Evolutionary conservation across 2,113 vertebrate species (phyloP).

Genomic region (Coturnix japonica): DNA sequence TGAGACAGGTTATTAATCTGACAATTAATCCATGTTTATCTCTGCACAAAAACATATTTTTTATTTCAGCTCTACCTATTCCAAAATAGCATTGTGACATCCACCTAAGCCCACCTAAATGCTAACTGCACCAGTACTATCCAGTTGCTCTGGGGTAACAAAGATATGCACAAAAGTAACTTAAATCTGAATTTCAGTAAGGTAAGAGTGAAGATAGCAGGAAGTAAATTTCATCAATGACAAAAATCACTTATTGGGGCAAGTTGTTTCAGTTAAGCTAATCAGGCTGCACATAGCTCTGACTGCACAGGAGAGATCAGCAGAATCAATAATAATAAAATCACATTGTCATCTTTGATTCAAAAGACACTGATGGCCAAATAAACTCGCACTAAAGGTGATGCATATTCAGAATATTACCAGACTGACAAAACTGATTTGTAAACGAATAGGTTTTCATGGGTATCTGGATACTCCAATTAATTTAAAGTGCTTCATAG

Average conservation of each 20-base stretch:
- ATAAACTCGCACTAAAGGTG: background rate
- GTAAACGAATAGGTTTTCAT: background rate
- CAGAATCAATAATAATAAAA: background rate
- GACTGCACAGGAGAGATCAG: background rate
- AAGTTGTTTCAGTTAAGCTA: background rate
- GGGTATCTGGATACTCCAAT: background rate
- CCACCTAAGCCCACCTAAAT: background rate
- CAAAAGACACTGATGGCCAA: background rate
- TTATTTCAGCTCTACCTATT: background rate
- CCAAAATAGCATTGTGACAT: background rate
- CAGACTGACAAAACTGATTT: background rate
- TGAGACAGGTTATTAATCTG: background rate
- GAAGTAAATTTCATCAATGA: background rate
- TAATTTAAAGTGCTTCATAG: background rate
- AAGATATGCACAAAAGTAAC: background rate
- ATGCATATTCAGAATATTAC: background rate
- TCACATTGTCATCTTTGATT: background rate
- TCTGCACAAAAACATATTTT: background rate
- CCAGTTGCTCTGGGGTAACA: background rate
- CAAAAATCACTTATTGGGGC: background rate
- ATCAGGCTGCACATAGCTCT: background rate
- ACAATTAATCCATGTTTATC: conserved; percentile 22
- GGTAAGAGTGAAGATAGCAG: background rate
- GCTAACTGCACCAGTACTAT: background rate
- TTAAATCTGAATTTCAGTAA: background rate